phyloP scores from a whole-genome alignment of 2,113 vertebrate species.

The Pseudonaja textilis region DNA sequence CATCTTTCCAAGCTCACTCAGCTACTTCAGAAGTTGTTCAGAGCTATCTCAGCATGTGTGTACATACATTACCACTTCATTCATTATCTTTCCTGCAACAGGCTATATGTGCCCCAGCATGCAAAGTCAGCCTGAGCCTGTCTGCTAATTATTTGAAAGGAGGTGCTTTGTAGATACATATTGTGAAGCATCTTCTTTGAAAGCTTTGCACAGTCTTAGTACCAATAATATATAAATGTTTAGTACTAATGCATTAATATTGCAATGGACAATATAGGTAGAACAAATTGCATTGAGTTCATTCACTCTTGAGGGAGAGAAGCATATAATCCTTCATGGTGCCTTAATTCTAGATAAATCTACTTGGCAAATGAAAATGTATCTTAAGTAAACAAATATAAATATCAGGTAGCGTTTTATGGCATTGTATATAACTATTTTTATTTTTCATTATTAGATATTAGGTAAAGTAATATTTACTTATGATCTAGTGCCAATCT shows the following conservation, averaged over 20 bases:
- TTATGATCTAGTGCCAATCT: not conserved
- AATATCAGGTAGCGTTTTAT: not conserved
- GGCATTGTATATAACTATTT: not conserved
- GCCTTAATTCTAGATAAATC: not conserved
- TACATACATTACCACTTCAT: not conserved
- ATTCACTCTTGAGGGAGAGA: not conserved
- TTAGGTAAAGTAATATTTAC: conserved; percentile 1
- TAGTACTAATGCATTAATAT: not conserved
- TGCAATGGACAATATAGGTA: not conserved
- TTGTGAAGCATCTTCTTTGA: not conserved
- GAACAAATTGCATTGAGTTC: not conserved
- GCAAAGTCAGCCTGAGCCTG: not conserved
- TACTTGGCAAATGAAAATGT: not conserved
- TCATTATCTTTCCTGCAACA: not conserved
- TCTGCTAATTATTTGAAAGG: not conserved
- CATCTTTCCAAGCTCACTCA: not conserved
- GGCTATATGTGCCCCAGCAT: not conserved
- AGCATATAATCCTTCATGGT: not conserved
- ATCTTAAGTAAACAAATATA: not conserved
- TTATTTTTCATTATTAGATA: not conserved
- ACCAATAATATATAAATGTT: not conserved
- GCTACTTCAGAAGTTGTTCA: not conserved
- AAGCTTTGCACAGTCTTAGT: not conserved
- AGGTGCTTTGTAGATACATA: not conserved
- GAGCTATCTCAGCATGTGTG: not conserved